phyloP scores from a whole-genome alignment of 2,113 vertebrate genomes.

The Suricata suricatta region DNA sequence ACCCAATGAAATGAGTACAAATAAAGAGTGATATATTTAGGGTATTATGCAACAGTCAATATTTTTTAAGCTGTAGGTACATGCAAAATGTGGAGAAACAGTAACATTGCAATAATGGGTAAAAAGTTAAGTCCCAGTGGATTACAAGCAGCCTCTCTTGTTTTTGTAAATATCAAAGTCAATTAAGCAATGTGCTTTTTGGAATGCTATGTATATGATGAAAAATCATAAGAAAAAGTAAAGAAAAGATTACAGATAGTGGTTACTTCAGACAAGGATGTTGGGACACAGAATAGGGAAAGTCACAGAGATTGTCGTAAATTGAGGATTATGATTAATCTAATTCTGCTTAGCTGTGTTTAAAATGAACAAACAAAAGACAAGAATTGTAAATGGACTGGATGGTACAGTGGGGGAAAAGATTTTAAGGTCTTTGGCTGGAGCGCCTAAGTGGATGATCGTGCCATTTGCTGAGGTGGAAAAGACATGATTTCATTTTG shows the following conservation, averaged over 20 bases:
- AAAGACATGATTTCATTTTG: neutral
- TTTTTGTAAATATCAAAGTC: neutral
- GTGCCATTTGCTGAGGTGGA: neutral
- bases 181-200: neutral
- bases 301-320: neutral
- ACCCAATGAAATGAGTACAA: neutral
- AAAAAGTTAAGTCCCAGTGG: neutral
- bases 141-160: neutral
- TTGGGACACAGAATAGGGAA: neutral
- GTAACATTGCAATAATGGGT: neutral
- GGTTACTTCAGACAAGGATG: neutral
- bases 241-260: neutral
- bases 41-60: neutral
- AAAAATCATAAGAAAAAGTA: neutral
- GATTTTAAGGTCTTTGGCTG: neutral
- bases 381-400: neutral
- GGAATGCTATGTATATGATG: neutral
- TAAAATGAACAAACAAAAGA: neutral
- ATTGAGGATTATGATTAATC: neutral
- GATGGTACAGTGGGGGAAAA: neutral
- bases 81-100: neutral
- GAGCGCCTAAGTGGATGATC: neutral
- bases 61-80: neutral
- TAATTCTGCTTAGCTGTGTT: neutral
- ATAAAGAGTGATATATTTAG: neutral